Base-by-base conservation (phyloP, 2,113 vertebrate genomes). In the Chitala chitala region DNA sequence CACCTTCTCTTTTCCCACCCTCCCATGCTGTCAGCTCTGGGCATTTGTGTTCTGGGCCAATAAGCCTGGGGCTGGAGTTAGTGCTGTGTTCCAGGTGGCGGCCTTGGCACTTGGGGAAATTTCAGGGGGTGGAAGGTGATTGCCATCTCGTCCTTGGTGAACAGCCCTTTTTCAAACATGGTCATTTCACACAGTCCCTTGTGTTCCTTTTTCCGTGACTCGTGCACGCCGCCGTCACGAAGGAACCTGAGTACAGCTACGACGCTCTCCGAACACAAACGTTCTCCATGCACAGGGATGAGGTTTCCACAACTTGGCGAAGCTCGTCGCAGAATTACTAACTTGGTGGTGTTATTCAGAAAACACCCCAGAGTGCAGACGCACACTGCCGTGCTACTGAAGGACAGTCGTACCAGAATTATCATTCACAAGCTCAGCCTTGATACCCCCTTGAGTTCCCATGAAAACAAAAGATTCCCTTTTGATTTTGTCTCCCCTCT, bases 101-200 rank as follows among this genome's bases (percentile, higher is more conserved):
- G 84, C 81, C 82, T 81, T 83, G 85, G 82, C 80, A 86, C 85
- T 88, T 76, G 56, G 78, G 82, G 77, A 76, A 78, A 36, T 77
- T 78, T 65, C 75, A 75, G 73, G 82, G 78, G 51, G 44, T 22
- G 55, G 8, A 1, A 58, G 46, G 78, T 31, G n/a, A n/a, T n/a
- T n/a, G n/a, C n/a, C n/a, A n/a, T n/a, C n/a, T n/a, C n/a, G n/a
- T n/a, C n/a, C n/a, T n/a, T n/a, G 53, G 82, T 6, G 44, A 50
- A 71, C 73, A 78, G 55, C 48, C 42, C 24, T 86, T 59, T 5
- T 6, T 59, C 8, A 31, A 15, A 85, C 86, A 81, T 89, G 83
- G 89, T 83, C 84, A 87, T 76, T 80, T 87, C 89, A 88, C 90
- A 90, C 87, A 89, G 73, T 81, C 78, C 84, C 86, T 89, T 86